Evolutionary conservation across 2,113 vertebrate genomes (phyloP).

Genomic region (Triplophysa dalaica): DNA sequence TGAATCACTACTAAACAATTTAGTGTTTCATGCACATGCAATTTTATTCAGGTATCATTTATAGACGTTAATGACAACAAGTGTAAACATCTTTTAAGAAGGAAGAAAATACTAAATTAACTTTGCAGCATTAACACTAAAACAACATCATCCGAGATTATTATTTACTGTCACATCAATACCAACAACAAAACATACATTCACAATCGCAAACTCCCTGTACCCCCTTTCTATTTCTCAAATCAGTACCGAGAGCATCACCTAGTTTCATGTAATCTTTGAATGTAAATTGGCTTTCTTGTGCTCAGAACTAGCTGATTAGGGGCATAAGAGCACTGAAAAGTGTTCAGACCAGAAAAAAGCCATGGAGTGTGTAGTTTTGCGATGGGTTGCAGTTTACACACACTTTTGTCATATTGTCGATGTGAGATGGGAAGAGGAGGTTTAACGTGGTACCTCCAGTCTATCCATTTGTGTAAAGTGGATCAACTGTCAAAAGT

Average conservation of each 20-base stretch:
- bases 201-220: conserved; percentile 39
- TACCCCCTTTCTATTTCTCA: conserved; percentile 9
- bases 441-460: conserved; percentile 14
- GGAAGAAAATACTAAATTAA: conserved; percentile 14
- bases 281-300: not conserved
- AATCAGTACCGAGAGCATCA: not conserved
- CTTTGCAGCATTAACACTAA: conserved; percentile 53
- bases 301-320: not conserved
- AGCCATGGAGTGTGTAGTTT: not conserved
- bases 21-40: conserved; percentile 70
- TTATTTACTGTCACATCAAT: conserved; percentile 42
- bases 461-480: not conserved
- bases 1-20: conserved; percentile 19
- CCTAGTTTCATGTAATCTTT: not conserved
- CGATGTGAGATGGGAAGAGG: not conserved
- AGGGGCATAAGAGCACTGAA: not conserved
- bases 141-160: conserved; percentile 27
- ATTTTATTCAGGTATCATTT: conserved; percentile 67
- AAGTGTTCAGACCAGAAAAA: conserved; percentile 1
- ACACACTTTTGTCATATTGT: not conserved
- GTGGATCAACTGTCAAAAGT: not conserved
- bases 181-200: conserved; percentile 43
- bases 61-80: conserved; percentile 47
- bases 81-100: conserved; percentile 56
- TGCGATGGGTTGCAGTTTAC: not conserved